Evolutionary conservation across 2,797 vertebrate species (phyloP), one percentile per base, ranked within the genome.

Genomic region (Hoplostethus atlanticus): DNA sequence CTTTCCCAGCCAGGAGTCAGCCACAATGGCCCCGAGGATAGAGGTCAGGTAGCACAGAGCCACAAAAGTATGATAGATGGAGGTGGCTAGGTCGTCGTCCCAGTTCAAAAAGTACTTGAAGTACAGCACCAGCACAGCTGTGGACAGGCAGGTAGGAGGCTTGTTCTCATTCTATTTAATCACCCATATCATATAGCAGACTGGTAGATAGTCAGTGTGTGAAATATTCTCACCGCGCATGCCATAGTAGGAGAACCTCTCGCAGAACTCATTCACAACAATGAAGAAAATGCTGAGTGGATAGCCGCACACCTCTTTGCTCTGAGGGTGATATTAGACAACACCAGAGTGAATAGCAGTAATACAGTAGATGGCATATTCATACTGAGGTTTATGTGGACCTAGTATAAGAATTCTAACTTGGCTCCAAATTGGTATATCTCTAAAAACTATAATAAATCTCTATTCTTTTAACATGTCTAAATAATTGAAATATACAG

Each of bases 231-330:
- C 92, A 99, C 97, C 97, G 94, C 94, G 92, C 97, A 98, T 98
- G 85, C 97, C 97, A 98, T 98, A 98, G 93, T 98, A 99, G 89
- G 98, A 99, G 87, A 99, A 99, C 16, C 97, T 90, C 90, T 99
- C 97, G 0, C 96, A 99, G 93, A 99, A 99, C 87, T 99, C 97
- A 85, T 97, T 99, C 79, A 97, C 71, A 73, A 98, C 84, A 0
- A 99, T 99, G 91, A 99, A 98, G 93, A 98, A 98, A 83, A 98
- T 97, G 89, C 97, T 98, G 85, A 97, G 2, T 0, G 98, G 97
- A 73, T 96, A 99, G 2, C 96, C 96, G 52, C 83, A 93, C 51
- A 94, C 85, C 62, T 62, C 72, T 64, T 71, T 79, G 47, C 76
- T 81, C 94, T 95, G 73, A 73, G 42, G 42, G 38, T 59, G 42